phyloP scores from a whole-genome alignment of 2,797 vertebrate species.

The Paratrypauchen microcephalus region DNA sequence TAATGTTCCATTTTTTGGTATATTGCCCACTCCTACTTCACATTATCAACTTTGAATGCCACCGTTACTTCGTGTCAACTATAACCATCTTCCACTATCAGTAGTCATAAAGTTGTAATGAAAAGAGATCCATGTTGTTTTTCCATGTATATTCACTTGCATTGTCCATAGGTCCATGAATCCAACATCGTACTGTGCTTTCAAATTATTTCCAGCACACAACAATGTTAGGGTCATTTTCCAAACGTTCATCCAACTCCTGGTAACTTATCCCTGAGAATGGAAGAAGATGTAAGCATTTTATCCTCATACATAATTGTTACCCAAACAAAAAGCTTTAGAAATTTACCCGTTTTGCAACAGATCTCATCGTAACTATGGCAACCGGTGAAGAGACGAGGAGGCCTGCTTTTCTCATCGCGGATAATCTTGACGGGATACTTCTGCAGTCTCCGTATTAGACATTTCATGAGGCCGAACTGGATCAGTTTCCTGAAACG shows the following conservation, averaged over 20 bases:
- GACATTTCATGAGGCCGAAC: constrained; percentile 93
- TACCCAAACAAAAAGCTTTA: not conserved
- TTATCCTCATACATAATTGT: not conserved
- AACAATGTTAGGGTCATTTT: constrained; percentile 96
- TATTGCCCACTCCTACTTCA: too few relatives aligned
- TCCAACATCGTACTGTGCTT: not conserved
- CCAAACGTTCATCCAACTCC: constrained; percentile 94
- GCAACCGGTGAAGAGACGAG: constrained; percentile 92
- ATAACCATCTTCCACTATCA: not conserved
- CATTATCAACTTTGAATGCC: too few relatives aligned
- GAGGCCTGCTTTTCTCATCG: constrained; percentile 87
- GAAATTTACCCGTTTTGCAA: constrained; percentile 91
- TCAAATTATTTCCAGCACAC: constrained; percentile 94
- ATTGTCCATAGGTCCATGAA: constrained; percentile 9
- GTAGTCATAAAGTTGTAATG: not conserved
- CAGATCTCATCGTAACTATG: constrained; percentile 99
- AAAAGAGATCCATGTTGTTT: not conserved
- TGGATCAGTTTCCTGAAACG: constrained; percentile 89
- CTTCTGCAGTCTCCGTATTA: constrained; percentile 94
- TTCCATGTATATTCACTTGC: not conserved
- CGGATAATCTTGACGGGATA: constrained; percentile 90
- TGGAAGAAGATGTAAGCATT: constrained; percentile 10
- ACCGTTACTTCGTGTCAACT: too few relatives aligned
- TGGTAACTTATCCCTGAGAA: constrained; percentile 93
- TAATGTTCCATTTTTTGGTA: too few relatives aligned